phyloP scores from a whole-genome alignment of 2,888 invertebrate genomes.

The Chaitophorus viminalis region DNA sequence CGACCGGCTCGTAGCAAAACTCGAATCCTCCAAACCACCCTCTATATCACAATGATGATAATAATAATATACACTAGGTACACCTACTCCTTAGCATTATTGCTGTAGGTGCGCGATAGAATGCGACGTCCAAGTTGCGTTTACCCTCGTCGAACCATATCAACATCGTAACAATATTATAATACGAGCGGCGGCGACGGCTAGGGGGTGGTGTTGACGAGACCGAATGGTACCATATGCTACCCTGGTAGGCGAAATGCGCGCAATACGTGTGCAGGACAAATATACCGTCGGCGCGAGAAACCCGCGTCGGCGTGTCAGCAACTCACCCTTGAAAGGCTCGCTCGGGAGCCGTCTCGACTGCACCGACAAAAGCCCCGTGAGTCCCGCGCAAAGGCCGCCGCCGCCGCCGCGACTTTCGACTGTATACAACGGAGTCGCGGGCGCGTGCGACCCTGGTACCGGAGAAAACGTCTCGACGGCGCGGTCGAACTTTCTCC shows the following conservation, averaged over 20 bases:
- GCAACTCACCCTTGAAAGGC: neutral
- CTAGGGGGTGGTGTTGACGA: too few relatives aligned
- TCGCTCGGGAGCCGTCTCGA: neutral
- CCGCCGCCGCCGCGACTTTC: neutral
- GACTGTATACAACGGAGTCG: neutral
- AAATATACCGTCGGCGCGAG: constrained; percentile 42
- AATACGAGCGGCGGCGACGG: too few relatives aligned
- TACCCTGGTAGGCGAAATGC: constrained; percentile 54
- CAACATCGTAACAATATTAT: too few relatives aligned
- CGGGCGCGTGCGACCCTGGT: constrained; percentile 31
- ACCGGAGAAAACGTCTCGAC: constrained; percentile 17
- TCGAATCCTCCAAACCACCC: too few relatives aligned
- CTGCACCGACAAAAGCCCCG: neutral
- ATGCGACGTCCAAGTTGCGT: too few relatives aligned
- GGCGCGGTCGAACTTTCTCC: constrained; percentile 41
- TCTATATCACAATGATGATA: too few relatives aligned
- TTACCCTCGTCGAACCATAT: too few relatives aligned
- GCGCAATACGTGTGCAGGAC: constrained; percentile 41
- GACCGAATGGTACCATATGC: neutral
- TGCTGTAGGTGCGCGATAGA: too few relatives aligned
- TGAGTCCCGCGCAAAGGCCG: neutral
- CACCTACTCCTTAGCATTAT: too few relatives aligned
- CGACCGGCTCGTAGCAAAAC: too few relatives aligned
- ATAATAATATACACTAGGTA: too few relatives aligned
- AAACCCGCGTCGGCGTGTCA: constrained; percentile 26